Conservation (phyloP, 2,888 invertebrate species). For the Dynastes hyllus region DNA sequence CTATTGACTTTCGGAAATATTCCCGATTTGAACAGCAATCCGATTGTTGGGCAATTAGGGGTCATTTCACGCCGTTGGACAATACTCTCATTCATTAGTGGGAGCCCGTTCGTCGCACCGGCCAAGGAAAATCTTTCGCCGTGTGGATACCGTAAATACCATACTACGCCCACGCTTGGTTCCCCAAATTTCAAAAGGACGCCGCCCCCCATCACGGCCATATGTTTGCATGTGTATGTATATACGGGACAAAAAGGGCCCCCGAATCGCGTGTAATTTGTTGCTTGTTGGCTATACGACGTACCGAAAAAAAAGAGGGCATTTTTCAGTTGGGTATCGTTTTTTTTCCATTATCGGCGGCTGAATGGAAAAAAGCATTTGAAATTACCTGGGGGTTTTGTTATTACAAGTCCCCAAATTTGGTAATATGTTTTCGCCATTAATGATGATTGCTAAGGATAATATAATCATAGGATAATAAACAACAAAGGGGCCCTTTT, state of each 20-base stretch:
- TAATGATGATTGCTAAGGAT: too few species aligned
- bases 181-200: too few species aligned
- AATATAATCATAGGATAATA: too few species aligned
- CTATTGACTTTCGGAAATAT: slow-evolving; percentile 68
- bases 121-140: slow-evolving; percentile 34
- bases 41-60: slow-evolving; percentile 71
- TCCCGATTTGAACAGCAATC: slow-evolving; percentile 66
- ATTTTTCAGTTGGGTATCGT: slow-evolving; percentile 14
- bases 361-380: too few species aligned
- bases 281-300: slow-evolving; percentile 27
- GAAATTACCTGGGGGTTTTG: too few species aligned
- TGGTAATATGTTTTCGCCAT: too few species aligned
- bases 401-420: too few species aligned
- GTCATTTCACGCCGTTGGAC: slow-evolving; percentile 70
- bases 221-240: neutral
- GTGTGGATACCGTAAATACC: neutral
- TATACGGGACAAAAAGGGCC: too few species aligned
- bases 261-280: slow-evolving; percentile 43
- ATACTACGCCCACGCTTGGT: slow-evolving; percentile 29
- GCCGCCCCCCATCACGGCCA: too few species aligned
- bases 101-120: slow-evolving; percentile 53
- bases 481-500: too few species aligned
- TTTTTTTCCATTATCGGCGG: slow-evolving; percentile 17
- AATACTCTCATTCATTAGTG: slow-evolving; percentile 70
- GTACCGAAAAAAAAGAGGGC: slow-evolving; percentile 14